phyloP scores from a whole-genome alignment of 2,113 vertebrate species.

The Pyrgilauda ruficollis region DNA sequence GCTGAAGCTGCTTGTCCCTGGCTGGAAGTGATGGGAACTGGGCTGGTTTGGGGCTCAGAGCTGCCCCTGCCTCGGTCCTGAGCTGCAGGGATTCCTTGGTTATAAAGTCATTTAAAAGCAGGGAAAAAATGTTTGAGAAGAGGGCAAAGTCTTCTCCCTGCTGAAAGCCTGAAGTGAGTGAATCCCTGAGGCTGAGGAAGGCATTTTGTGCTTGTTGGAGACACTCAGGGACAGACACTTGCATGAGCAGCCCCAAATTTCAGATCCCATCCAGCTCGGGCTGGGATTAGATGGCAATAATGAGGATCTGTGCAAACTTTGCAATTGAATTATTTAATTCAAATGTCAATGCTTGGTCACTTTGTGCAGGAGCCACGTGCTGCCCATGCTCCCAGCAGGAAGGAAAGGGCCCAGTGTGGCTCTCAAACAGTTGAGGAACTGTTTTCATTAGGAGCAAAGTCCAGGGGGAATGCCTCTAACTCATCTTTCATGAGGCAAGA shows the following conservation, averaged over 20 bases:
- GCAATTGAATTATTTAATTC: not conserved
- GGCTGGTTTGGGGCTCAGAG: not conserved
- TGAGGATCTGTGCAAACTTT: not conserved
- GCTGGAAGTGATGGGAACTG: too few relatives aligned
- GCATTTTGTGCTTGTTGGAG: not conserved
- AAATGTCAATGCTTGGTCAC: not conserved
- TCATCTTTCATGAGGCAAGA: constrained; percentile 36
- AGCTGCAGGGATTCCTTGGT: fast-evolving
- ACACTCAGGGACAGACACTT: not conserved
- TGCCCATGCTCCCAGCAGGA: not conserved
- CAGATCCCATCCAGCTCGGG: not conserved
- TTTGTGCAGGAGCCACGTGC: not conserved
- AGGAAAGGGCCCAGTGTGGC: not conserved
- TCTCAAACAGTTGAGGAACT: not conserved
- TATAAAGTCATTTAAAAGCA: not conserved
- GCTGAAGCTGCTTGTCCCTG: too few relatives aligned
- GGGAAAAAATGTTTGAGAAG: not conserved
- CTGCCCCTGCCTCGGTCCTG: not conserved
- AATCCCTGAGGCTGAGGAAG: not conserved
- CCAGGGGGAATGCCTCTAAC: constrained; percentile 30
- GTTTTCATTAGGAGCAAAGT: not conserved
- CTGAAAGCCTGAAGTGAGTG: not conserved
- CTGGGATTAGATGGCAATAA: not conserved
- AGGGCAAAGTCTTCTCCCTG: not conserved
- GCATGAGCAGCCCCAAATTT: not conserved